A percentile compares a stretch with the other conserved stretches of the same genome.
phyloP scores from a whole-genome alignment of 2,113 vertebrate genomes.

The Lepus timidus region DNA sequence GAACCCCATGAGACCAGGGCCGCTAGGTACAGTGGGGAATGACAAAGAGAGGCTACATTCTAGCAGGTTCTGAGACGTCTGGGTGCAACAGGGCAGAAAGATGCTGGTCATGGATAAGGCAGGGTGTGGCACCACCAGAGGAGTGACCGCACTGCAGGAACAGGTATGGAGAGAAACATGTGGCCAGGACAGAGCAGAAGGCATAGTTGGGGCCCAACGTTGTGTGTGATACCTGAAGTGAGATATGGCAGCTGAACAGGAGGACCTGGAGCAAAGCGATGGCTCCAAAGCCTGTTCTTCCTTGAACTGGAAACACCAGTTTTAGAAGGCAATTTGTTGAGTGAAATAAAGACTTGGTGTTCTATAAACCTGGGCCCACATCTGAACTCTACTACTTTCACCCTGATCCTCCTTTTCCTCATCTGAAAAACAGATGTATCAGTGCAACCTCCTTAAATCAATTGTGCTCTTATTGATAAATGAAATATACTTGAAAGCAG shows the following conservation, averaged over 20 bases:
- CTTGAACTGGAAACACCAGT: not conserved
- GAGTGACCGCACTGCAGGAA: not conserved
- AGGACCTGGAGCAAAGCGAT: not conserved
- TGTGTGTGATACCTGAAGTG: not conserved
- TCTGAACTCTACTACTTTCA: not conserved
- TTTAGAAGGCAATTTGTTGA: not conserved
- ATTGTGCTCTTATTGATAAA: not conserved
- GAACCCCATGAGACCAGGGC: not conserved
- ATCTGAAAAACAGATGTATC: not conserved
- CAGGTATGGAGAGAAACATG: not conserved
- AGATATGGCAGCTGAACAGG: not conserved
- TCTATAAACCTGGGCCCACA: not conserved
- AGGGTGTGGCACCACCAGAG: not conserved
- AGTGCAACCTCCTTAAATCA: not conserved
- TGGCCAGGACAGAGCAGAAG: not conserved
- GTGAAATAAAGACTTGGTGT: not conserved
- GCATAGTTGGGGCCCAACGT: accelerated
- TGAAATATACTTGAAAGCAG: conserved; percentile 3
- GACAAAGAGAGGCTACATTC: not conserved
- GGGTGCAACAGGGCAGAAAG: not conserved
- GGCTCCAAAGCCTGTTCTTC: not conserved
- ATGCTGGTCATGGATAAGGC: not conserved
- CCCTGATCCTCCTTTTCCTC: not conserved
- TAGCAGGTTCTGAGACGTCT: not conserved
- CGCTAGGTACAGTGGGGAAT: not conserved